Evolutionary conservation across 1,140 invertebrate genomes (phyloP), one percentile per base, ranked within the genome.

Genomic region (Eumeta japonica): DNA sequence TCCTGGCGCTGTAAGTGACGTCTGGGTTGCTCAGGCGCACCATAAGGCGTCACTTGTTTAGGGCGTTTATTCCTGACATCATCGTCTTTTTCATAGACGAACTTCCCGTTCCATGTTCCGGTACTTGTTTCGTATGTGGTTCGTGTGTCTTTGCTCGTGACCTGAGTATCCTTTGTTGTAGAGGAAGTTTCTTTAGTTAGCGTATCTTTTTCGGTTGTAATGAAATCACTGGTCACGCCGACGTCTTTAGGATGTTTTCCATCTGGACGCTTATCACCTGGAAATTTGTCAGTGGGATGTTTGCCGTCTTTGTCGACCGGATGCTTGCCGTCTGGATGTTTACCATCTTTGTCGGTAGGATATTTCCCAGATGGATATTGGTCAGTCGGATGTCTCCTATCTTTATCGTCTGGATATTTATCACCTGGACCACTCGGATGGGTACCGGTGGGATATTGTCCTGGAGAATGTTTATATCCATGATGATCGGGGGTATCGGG

Each of bases 41-140:
- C 70, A 48, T 71, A 71, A 14, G 70, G 70, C 11, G 70, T 66
- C 55, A 61, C 58, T 55, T 74, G 49, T 43, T 67, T 70, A 7
- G 66, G 66, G 29, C 46, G 55, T 44, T 55, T 70, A 20, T 65
- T 64, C n/a, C 20, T 35, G 31, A 62, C 63, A 28, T 66, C 63
- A 19, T 72, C 64, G 45, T 62, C 70, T 42, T 56, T 70, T 50
- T 74, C 70, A 33, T 72, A 72, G 19, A 48, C 41, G 45, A 74
- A 74, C 44, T 72, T 74, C 12, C 70, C 70, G 39, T 74, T 72
- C 70, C 70, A 74, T 12, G 70, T 62, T 16, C 70, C 70, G 4
- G 67, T 72, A 36, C 67, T 74, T 50, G 63, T 62, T 43, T 72
- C 70, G 41, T 72, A 74, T 5, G 57, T 63, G 13, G 70, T 74